phyloP scores from a whole-genome alignment of 1,140 invertebrate species.

The Cyrtorhinus lividipennis region DNA sequence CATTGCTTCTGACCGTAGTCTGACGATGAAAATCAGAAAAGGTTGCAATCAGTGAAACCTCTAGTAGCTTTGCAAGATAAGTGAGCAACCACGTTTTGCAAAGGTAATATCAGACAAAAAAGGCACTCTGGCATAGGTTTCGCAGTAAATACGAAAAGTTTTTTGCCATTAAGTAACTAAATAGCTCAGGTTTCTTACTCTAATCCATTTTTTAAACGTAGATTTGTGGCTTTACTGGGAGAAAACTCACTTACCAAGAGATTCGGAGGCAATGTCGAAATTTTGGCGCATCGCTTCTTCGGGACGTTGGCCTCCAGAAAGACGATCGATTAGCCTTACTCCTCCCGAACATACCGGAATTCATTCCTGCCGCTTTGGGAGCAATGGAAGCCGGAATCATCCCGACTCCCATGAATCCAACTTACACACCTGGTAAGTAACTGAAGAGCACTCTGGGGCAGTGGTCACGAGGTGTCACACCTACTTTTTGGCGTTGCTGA shows the following conservation, averaged over 20 bases:
- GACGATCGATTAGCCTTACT: conserved; percentile 56
- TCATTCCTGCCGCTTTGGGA: conserved; percentile 47
- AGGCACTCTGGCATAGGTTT: too few relatives aligned
- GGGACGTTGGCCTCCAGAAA: conserved; percentile 43
- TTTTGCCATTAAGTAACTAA: not conserved
- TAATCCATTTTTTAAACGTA: conserved; percentile 29
- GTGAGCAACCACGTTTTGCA: not conserved
- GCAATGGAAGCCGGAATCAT: conserved; percentile 49
- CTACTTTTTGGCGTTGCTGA: not conserved
- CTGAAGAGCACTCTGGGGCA: not conserved
- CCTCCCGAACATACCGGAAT: conserved; percentile 62
- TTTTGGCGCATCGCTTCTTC: conserved; percentile 48
- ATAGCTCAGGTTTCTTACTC: not conserved
- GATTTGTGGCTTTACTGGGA: conserved; percentile 53
- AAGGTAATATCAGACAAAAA: not conserved
- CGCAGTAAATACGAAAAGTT: too few relatives aligned
- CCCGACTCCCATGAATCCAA: conserved; percentile 62
- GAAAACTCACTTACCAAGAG: conserved; percentile 52
- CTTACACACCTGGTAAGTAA: conserved; percentile 55
- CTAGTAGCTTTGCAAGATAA: not conserved
- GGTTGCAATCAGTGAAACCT: not conserved
- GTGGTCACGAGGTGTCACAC: not conserved
- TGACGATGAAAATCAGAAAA: too few relatives aligned
- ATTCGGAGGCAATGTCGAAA: conserved; percentile 43
- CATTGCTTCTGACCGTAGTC: too few relatives aligned